A percentile compares a stretch with the other conserved stretches of the same genome.
Conservation (phyloP, 53 echinoderm and acorn worm genomes). For the Echinometra lucunter region DNA sequence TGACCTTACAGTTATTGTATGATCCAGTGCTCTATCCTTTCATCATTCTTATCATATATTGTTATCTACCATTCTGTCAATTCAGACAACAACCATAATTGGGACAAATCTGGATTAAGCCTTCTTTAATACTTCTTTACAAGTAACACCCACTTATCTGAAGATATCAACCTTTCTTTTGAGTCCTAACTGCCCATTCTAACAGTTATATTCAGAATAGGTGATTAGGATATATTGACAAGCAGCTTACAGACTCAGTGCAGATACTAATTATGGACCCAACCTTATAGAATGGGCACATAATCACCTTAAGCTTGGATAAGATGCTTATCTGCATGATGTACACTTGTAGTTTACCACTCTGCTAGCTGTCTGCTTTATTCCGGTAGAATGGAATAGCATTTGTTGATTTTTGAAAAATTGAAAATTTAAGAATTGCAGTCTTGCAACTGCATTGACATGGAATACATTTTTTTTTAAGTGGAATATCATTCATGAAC, state of each 20-base stretch:
- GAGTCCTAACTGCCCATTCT: not conserved
- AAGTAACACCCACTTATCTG: conserved; percentile 23
- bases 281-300: not conserved
- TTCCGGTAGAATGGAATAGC: not conserved
- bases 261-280: not conserved
- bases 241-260: conserved; percentile 20
- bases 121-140: not conserved
- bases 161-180: not conserved
- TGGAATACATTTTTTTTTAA: no score
- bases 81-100: conserved; percentile 3
- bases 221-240: conserved; percentile 20
- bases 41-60: not conserved
- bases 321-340: not conserved
- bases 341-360: not conserved
- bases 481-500: no score
- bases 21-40: not conserved
- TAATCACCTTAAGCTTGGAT: conserved; percentile 14
- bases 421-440: no score
- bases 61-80: not conserved
- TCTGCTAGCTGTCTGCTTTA: not conserved
- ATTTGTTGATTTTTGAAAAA: no score
- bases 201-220: conserved; percentile 30
- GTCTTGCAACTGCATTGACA: no score
- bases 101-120: conserved; percentile 45
- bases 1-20: not conserved